Evolutionary conservation across 1,140 invertebrate genomes (phyloP).

Genomic region (Coenobita brevimanus): DNA sequence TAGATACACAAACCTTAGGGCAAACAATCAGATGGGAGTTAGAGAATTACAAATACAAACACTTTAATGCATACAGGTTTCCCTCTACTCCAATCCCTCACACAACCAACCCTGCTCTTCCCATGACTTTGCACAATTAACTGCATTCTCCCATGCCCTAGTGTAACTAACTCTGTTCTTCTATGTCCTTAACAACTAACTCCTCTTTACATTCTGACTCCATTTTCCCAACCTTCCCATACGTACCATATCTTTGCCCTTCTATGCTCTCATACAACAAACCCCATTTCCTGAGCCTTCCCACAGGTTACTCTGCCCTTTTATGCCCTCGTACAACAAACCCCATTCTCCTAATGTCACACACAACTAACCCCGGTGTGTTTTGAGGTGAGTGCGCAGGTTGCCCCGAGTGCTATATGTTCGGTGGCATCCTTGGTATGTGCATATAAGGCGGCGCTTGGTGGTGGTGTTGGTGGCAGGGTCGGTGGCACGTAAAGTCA

Average conservation of each 20-base stretch:
- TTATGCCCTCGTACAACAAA: slow-evolving; percentile 41
- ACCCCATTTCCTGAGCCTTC: background rate
- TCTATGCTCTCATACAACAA: slow-evolving; percentile 15
- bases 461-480: slow-evolving; percentile 80
- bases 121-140: no score
- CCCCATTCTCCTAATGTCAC: background rate
- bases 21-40: no score
- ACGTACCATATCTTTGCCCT: background rate
- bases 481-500: slow-evolving; percentile 81
- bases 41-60: no score
- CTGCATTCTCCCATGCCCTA: no score
- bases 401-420: slow-evolving; percentile 96
- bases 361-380: slow-evolving; percentile 87
- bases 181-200: no score
- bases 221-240: background rate
- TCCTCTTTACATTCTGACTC: no score
- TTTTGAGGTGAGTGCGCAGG: slow-evolving; percentile 95
- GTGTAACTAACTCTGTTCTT: no score
- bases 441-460: slow-evolving; percentile 86
- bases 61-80: no score
- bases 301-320: background rate
- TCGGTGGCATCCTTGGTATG: slow-evolving; percentile 90
- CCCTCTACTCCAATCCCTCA: no score
- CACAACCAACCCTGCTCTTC: no score
- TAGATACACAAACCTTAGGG: no score